Evolutionary conservation across 2,888 invertebrate species (phyloP).

Genomic region (Microplitis deprimator): DNA sequence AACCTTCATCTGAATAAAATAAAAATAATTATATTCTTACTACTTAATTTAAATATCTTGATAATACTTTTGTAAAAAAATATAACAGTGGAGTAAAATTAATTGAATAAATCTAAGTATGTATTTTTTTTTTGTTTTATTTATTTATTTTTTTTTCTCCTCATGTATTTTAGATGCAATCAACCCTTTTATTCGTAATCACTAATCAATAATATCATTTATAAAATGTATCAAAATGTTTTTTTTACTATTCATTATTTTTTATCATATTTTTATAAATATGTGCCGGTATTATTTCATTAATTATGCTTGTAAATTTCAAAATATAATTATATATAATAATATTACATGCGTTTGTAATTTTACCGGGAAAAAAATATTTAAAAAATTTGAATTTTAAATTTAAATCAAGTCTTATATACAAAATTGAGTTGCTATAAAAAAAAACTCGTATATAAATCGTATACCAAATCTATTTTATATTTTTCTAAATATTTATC

Average conservation of each 20-base stretch:
- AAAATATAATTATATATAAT: not conserved
- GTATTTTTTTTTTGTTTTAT: slow-evolving; percentile 26
- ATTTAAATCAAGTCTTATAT: slow-evolving; percentile 44
- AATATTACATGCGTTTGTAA: slow-evolving; percentile 24
- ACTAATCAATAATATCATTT: slow-evolving; percentile 44
- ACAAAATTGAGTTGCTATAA: slow-evolving; percentile 53
- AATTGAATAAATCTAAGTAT: not conserved
- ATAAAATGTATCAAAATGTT: slow-evolving; percentile 69
- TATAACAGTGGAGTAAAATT: not conserved
- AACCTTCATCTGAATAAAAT: no score
- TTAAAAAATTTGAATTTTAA: slow-evolving; percentile 26
- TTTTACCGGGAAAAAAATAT: not conserved
- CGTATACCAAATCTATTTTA: not conserved
- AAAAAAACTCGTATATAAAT: slow-evolving; percentile 4
- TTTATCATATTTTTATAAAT: slow-evolving; percentile 20
- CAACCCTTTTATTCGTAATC: slow-evolving; percentile 54
- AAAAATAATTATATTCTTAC: no score
- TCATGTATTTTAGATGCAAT: slow-evolving; percentile 49
- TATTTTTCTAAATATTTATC: slow-evolving; percentile 14
- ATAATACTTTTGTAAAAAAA: no score
- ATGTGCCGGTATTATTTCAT: slow-evolving; percentile 21
- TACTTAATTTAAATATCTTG: no score
- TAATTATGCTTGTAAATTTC: not conserved
- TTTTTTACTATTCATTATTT: slow-evolving; percentile 51
- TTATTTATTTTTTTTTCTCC: slow-evolving; percentile 51